Conservation (phyloP, 92 coral and sea anemone species). For the Ricordea florida region DNA sequence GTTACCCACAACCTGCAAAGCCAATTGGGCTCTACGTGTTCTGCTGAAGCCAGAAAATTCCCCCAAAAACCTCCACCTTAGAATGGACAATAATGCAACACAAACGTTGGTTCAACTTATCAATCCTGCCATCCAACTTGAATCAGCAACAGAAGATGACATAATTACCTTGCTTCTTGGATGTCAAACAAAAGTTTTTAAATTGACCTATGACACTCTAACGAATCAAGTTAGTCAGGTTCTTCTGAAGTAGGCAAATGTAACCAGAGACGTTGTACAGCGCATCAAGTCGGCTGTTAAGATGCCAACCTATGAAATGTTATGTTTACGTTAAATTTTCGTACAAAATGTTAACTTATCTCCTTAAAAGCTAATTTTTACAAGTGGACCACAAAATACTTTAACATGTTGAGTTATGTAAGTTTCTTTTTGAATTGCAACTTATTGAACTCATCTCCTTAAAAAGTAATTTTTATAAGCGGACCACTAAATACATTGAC, state of each 20-base stretch:
- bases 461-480: too few relatives aligned
- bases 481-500: too few relatives aligned
- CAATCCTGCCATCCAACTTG: too few relatives aligned
- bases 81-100: too few relatives aligned
- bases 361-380: too few relatives aligned
- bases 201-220: constrained; percentile 49
- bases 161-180: constrained; percentile 39
- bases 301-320: constrained; percentile 20
- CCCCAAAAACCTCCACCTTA: too few relatives aligned
- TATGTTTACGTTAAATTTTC: constrained; percentile 28
- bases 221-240: constrained; percentile 43
- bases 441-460: too few relatives aligned
- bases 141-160: constrained; percentile 48
- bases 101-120: too few relatives aligned
- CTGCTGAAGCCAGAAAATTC: too few relatives aligned
- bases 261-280: constrained; percentile 24
- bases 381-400: too few relatives aligned
- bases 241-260: constrained; percentile 32
- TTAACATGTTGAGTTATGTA: too few relatives aligned
- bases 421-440: too few relatives aligned
- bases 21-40: constrained; percentile 32
- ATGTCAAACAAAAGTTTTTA: constrained; percentile 47
- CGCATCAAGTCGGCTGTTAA: constrained; percentile 24
- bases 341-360: not conserved
- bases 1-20: constrained; percentile 43